Percentiles rank a stretch among this genome's conserved stretches.
Evolutionary conservation across 1,140 invertebrate species (phyloP).

Genomic region (Scaptomyza pallida): DNA sequence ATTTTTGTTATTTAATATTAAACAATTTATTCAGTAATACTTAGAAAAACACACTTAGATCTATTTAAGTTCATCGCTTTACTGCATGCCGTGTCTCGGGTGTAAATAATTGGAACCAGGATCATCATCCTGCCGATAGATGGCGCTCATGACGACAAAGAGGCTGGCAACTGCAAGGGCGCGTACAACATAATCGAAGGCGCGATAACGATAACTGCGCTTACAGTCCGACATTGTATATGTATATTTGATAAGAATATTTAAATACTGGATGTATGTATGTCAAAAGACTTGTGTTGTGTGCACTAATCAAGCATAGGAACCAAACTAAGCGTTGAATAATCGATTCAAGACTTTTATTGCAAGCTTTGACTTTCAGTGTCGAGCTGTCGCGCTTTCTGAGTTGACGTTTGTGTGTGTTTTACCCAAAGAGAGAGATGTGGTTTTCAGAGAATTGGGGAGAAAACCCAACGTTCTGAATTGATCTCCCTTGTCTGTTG

Average conservation of each 20-base stretch:
- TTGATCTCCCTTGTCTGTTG: neutral
- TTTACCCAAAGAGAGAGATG: neutral
- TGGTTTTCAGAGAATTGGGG: neutral
- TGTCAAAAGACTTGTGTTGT: neutral
- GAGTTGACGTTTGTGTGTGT: neutral
- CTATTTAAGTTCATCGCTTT: neutral
- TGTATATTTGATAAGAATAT: neutral
- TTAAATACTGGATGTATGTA: neutral
- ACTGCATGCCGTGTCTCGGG: constrained; percentile 56
- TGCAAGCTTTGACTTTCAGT: constrained; percentile 4
- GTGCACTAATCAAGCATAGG: neutral
- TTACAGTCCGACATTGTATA: constrained; percentile 13
- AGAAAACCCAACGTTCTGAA: neutral
- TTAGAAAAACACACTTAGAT: neutral
- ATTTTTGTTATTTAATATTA: neutral
- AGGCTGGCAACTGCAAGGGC: constrained; percentile 41
- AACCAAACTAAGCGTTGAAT: neutral
- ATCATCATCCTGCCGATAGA: constrained; percentile 48
- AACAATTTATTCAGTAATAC: neutral
- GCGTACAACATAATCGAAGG: constrained; percentile 13
- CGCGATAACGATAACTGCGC: constrained; percentile 16
- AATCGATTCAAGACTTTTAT: constrained; percentile 24
- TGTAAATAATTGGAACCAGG: constrained; percentile 62
- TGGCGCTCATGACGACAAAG: constrained; percentile 56
- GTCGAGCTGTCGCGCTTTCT: neutral